Evolutionary conservation across 2,113 vertebrate genomes (phyloP), one percentile per base, ranked within the genome.

Genomic region (Nestor notabilis): DNA sequence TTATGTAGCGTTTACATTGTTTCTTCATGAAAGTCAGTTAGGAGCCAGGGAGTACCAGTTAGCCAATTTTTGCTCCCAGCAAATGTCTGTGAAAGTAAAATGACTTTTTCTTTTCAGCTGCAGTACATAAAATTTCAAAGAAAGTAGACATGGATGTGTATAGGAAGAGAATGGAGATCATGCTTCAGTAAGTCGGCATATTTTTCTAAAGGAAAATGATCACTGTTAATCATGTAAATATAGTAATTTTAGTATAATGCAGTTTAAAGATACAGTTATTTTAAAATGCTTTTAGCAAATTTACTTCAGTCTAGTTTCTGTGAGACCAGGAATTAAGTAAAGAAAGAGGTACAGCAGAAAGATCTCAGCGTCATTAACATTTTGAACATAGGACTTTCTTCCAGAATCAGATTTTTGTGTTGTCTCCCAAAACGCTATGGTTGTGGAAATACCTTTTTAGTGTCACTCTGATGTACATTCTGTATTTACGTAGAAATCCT

Each of bases 161-260:
- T 20, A 96, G 98, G 78, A 99, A 98, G 97, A 98, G 99, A 49
- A 96, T 99, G 97, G 99, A 98, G 77, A 98, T 99, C 83, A 99
- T 99, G 99, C 98, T 99, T 50, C 99, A 99, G 99, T 99, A 97
- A 99, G 99, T 98, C 80, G 44, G 19, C 35, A 14, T 44, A 9
- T 83, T 47, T 33, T 75, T 80, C 70, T 61, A 49, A 90, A 60
- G 27, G 19, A 89, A 91, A 72, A n/a, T 18, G 0, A 49, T 43
- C 19, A n/a, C 13, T 56, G 12, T 69, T 82, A 52, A 47, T 58
- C 10, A 23, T 43, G 24, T 49, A 66, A 56, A 76, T 76, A 72
- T 15, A 66, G 13, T 10, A 21, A 24, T 47, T 61, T 61, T 69
- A 71, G 7, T 46, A 39, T 33, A 70, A 35, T 28, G 13, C 11